phyloP scores from a whole-genome alignment of 2,797 vertebrate species.

The Lepus townsendii region DNA sequence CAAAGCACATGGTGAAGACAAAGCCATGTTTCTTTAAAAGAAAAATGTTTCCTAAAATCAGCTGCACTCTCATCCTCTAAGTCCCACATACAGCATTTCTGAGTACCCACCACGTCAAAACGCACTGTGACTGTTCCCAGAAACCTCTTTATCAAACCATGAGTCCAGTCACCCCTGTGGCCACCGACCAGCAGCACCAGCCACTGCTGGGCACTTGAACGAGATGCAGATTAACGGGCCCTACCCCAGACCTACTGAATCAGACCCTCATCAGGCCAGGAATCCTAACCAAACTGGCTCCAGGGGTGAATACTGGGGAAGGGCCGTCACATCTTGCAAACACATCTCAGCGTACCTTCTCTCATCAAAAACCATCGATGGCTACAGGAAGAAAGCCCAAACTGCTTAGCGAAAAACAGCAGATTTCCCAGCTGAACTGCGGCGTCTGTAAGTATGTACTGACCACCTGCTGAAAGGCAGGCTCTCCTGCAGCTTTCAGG shows the following conservation, averaged over 20 bases:
- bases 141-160: neutral
- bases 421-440: neutral
- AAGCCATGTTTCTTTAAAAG: no score
- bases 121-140: neutral
- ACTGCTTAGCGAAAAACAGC: neutral
- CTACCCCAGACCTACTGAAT: neutral
- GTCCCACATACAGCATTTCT: neutral
- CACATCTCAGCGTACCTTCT: neutral
- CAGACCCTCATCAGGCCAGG: no score
- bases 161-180: neutral
- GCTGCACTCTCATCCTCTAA: neutral
- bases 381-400: neutral
- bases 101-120: neutral
- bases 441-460: neutral
- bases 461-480: accelerated
- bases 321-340: neutral
- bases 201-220: neutral
- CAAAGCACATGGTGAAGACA: no score
- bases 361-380: neutral
- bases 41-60: neutral
- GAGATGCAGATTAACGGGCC: neutral
- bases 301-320: neutral
- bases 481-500: neutral
- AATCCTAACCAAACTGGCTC: neutral
- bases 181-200: neutral